A percentile compares a stretch with the other conserved stretches of the same genome.
phyloP scores from a whole-genome alignment of 2,113 vertebrate species.

The Diphyllodes magnificus region DNA sequence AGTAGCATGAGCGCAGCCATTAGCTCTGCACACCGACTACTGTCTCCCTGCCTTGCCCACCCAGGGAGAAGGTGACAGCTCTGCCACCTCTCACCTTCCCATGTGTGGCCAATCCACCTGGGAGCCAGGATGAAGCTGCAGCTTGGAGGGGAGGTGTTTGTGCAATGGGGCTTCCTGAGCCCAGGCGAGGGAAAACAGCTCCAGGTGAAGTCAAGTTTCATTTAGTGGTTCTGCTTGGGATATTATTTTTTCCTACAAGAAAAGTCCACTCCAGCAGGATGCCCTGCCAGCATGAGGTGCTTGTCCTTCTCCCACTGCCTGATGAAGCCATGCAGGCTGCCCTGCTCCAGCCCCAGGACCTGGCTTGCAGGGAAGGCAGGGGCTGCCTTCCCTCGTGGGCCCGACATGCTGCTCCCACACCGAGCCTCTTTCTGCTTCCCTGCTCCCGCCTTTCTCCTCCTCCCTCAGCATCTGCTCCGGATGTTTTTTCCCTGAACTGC shows the following conservation, averaged over 20 bases:
- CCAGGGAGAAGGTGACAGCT: fast-evolving
- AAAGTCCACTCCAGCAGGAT: neutral
- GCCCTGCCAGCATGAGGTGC: neutral
- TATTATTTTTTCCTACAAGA: neutral
- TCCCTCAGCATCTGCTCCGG: neutral
- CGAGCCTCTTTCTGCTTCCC: neutral
- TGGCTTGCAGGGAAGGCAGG: neutral
- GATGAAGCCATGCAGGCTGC: neutral
- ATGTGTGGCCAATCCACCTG: fast-evolving
- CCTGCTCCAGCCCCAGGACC: neutral
- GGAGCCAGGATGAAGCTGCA: neutral
- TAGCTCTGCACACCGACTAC: neutral
- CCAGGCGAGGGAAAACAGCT: neutral
- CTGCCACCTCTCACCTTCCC: neutral
- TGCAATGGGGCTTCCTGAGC: neutral
- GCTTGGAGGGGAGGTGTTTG: neutral
- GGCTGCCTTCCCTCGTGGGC: neutral
- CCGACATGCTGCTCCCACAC: fast-evolving
- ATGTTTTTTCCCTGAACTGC: neutral
- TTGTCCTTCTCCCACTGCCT: neutral
- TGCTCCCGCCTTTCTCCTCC: neutral
- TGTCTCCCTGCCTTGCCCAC: neutral
- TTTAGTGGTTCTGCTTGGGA: neutral
- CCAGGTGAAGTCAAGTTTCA: neutral
- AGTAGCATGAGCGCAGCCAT: fast-evolving